Conservation (phyloP, 2,113 vertebrate species). For the Psophia crepitans region DNA sequence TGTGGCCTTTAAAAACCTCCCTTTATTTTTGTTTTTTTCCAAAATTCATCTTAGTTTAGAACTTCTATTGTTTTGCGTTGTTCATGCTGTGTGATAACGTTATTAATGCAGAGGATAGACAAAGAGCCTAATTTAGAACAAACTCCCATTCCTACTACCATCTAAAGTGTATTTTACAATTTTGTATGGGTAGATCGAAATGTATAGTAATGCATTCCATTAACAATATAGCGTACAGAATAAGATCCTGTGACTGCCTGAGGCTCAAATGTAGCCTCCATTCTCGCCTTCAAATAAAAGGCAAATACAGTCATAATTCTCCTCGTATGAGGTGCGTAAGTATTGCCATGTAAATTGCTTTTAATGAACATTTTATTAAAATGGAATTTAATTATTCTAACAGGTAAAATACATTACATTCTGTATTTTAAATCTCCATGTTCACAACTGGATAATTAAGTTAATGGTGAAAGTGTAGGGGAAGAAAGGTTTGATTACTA, state of each 20-base stretch:
- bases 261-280: neutral
- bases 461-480: neutral
- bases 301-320: neutral
- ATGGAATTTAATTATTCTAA: neutral
- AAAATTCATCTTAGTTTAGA: neutral
- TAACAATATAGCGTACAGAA: neutral
- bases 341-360: neutral
- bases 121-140: neutral
- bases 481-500: neutral
- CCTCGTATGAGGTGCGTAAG: neutral
- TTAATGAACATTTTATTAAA: neutral
- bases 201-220: neutral
- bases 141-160: neutral
- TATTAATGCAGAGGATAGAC: neutral
- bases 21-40: neutral
- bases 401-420: neutral
- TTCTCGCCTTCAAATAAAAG: neutral
- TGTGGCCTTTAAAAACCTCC: neutral
- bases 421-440: neutral
- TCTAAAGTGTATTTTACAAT: neutral
- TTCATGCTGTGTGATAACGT: neutral
- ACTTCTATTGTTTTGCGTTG: neutral
- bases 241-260: neutral
- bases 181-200: neutral
- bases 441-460: neutral